These are phyloP conservation scores for Brienomyrus brachyistius DNA, from an alignment of 2,113 vertebrate species.

Conservation along the genomic window DNA sequence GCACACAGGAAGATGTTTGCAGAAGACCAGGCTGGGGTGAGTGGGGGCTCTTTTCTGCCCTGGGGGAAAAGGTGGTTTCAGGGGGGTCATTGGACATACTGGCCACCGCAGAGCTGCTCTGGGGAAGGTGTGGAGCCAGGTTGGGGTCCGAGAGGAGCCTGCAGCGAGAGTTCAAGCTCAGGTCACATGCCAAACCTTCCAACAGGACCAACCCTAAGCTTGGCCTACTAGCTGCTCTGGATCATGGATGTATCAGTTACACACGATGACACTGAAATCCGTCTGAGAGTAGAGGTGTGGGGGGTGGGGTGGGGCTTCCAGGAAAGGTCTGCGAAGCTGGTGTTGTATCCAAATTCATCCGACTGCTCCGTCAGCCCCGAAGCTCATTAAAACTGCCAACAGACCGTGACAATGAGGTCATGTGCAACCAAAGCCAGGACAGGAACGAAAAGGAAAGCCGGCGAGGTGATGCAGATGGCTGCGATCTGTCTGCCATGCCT, in stretches of 20 bases:
- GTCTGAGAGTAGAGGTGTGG: not conserved
- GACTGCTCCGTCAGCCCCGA: slow-evolving; percentile 26
- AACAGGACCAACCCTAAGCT: not conserved
- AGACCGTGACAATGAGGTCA: slow-evolving; percentile 56
- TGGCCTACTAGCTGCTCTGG: not conserved
- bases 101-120: slow-evolving; percentile 24
- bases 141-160: not conserved
- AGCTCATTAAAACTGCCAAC: slow-evolving; percentile 63
- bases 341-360: not conserved
- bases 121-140: slow-evolving; percentile 6
- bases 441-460: not conserved
- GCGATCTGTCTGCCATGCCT: not conserved
- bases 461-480: not conserved
- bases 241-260: not conserved
- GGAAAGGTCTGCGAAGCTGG: slow-evolving; percentile 36
- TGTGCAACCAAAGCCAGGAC: slow-evolving; percentile 37
- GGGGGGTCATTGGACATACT: slow-evolving; percentile 38
- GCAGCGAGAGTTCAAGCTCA: not conserved
- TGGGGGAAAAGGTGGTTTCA: slow-evolving; percentile 20
- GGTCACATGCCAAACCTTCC: not conserved
- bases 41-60: slow-evolving; percentile 29
- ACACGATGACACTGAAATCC: not conserved
- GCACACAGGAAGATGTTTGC: slow-evolving; percentile 31
- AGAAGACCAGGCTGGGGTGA: slow-evolving; percentile 20
- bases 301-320: slow-evolving; percentile 35